These are phyloP conservation scores for Arrhamphus sclerolepis DNA, from an alignment of 2,797 vertebrate species.

Conservation along the genomic window DNA sequence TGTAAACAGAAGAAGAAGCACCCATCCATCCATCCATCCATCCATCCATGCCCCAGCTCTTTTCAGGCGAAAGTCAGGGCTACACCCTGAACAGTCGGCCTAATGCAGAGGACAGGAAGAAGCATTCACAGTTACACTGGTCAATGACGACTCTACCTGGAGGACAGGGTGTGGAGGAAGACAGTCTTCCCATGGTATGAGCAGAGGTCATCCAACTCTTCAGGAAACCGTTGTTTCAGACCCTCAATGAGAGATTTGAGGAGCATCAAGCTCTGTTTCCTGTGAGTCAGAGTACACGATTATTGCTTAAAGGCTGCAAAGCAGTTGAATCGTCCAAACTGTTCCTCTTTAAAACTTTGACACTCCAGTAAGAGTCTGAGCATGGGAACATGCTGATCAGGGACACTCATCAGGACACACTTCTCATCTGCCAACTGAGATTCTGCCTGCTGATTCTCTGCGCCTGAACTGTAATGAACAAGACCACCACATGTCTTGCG, in stretches of 20 bases:
- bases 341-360: too few species aligned
- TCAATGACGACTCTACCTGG: conserved; percentile 14
- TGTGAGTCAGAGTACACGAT: conserved; percentile 10
- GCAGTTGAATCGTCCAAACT: too few species aligned
- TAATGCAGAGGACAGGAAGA: too few species aligned
- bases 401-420: fast-evolving
- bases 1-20: too few species aligned
- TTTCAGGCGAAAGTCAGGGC: too few species aligned
- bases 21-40: too few species aligned
- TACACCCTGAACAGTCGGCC: too few species aligned
- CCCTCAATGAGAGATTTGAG: conserved; percentile 73
- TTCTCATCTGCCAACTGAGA: background rate
- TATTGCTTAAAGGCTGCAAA: background rate
- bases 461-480: background rate
- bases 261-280: conserved; percentile 68
- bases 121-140: too few species aligned
- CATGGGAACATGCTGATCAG: too few species aligned
- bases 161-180: conserved; percentile 70
- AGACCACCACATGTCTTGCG: background rate
- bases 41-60: too few species aligned
- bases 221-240: conserved; percentile 64
- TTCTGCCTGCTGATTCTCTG: conserved; percentile 1
- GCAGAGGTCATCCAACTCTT: conserved; percentile 61
- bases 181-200: conserved; percentile 76
- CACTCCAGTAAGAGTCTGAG: too few species aligned